Evolutionary conservation across 2,113 vertebrate species (phyloP), one percentile per base, ranked within the genome.

Genomic region (Corythoichthys intestinalis): DNA sequence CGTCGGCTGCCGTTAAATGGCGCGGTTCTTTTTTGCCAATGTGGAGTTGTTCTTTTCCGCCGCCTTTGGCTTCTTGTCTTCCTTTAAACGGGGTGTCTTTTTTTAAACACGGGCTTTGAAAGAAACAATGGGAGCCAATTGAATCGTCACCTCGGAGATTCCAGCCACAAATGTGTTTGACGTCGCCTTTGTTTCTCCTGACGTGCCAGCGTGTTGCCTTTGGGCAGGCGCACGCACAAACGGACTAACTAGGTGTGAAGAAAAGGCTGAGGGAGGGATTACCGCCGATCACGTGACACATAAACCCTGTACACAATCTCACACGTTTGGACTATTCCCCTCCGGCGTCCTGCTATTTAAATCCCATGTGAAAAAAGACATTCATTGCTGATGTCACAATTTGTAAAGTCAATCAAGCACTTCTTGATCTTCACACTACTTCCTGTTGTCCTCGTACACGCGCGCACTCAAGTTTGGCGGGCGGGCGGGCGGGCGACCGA

Each of bases 201-300:
- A 12, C 54, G 28, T 34, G 54, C 54, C 52, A 20, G n/a, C 3
- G n/a, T 12, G n/a, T 14, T 20, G 53, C 53, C 20, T 28, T 28
- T 10, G 61, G 62, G 49, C 20, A 4, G 0, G 11, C 35, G 17
- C 44, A 37, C 61, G 38, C 72, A 67, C 66, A 65, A 28, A 67
- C 64, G 67, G 53, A 49, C 65, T 54, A 49, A 56, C 13, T 41
- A 1, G 15, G 46, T 39, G 1, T 64, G 57, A 75, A 83, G 72
- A 79, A 77, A 38, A 41, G 70, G 75, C 76, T 41, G 65, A 38
- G 54, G 53, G 39, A 64, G 75, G 75, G 70, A 72, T 52, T 73
- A 75, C 74, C 62, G 50, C 64, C 67, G 75, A 85, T 85, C 78
- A 72, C 74, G 82, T 87, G 83, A 85, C 85, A 65, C 70, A 76